Conservation (phyloP, 2,888 invertebrate genomes). For the Chloroclysta siterata region DNA sequence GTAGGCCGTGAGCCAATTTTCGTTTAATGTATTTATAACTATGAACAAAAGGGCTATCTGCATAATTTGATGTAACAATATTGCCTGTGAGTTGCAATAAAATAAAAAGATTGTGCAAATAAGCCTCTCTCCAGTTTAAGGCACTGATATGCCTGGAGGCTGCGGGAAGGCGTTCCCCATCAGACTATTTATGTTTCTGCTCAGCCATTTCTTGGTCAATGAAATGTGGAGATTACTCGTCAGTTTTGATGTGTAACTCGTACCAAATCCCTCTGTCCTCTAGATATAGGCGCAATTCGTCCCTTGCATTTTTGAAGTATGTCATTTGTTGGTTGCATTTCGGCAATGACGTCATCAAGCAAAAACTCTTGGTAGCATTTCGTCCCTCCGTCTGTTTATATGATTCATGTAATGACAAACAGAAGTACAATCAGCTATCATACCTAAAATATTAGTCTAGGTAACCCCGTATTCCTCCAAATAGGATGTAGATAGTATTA, state of each 20-base stretch:
- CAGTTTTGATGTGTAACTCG: slow-evolving; percentile 22
- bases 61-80: slow-evolving; percentile 17
- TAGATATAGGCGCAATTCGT: too few species aligned
- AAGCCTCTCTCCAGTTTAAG: slow-evolving; percentile 5
- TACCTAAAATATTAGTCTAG: too few species aligned
- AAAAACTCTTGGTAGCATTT: too few species aligned
- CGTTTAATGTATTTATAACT: slow-evolving; percentile 7
- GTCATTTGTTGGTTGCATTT: too few species aligned
- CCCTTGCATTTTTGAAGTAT: too few species aligned
- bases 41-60: slow-evolving; percentile 13
- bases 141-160: slow-evolving; percentile 26
- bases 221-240: slow-evolving; percentile 27
- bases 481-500: too few species aligned
- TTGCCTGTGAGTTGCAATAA: slow-evolving; percentile 5
- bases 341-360: too few species aligned
- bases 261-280: not conserved
- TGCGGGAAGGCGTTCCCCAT: slow-evolving; percentile 23
- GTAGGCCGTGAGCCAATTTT: slow-evolving; percentile 22
- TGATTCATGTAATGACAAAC: too few species aligned
- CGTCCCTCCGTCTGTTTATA: too few species aligned
- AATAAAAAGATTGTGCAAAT: slow-evolving; percentile 18
- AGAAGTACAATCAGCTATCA: too few species aligned
- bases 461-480: too few species aligned
- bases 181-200: slow-evolving; percentile 23
- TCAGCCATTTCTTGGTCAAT: slow-evolving; percentile 27